phyloP scores from a whole-genome alignment of 2,888 invertebrate species.

The Agrochola lychnidis region DNA sequence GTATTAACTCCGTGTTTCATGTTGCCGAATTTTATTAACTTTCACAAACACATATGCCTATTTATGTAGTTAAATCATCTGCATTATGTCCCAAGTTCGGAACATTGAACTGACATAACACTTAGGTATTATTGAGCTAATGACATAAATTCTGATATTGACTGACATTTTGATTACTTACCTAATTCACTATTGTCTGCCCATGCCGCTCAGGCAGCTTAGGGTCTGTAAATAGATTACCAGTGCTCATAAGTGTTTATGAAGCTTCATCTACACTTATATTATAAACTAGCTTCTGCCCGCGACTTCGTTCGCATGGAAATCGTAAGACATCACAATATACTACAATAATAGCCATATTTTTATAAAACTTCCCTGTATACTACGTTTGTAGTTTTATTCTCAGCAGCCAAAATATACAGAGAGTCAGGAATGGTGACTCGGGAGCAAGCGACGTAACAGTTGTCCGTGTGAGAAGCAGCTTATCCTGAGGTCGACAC shows the following conservation, averaged over 20 bases:
- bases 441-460: too few species aligned
- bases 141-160: conserved; percentile 4
- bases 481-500: too few species aligned
- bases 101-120: not conserved
- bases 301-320: too few species aligned
- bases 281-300: too few species aligned
- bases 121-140: not conserved
- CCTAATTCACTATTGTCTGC: not conserved
- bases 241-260: not conserved
- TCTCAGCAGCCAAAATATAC: too few species aligned
- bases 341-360: too few species aligned
- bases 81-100: not conserved
- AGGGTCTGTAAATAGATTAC: not conserved
- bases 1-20: not conserved
- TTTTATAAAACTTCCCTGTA: too few species aligned
- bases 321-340: too few species aligned
- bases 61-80: not conserved
- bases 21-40: not conserved
- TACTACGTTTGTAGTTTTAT: too few species aligned
- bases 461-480: too few species aligned
- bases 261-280: not conserved
- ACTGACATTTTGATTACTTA: not conserved
- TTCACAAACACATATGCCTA: too few species aligned
- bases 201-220: not conserved
- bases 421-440: too few species aligned